Conservation (phyloP, 2,113 vertebrate species). For the Nesogale talazaci region DNA sequence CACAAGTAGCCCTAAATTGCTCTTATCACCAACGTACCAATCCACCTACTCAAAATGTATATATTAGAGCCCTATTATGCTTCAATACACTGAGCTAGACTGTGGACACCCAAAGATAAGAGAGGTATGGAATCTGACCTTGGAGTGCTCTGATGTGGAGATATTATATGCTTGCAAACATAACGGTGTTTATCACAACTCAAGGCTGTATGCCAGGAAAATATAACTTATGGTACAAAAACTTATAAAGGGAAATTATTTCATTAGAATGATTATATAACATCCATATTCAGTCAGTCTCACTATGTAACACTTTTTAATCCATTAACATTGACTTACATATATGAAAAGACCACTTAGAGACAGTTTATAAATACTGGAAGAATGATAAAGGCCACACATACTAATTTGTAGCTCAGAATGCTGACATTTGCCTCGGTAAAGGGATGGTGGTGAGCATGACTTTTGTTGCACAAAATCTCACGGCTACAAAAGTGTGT, state of each 20-base stretch:
- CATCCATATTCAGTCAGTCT: slow-evolving; percentile 37
- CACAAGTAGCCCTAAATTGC: background rate
- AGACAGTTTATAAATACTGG: slow-evolving; percentile 63
- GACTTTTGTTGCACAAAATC: background rate
- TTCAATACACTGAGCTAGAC: background rate
- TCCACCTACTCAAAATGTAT: background rate
- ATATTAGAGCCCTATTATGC: background rate
- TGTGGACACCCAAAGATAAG: background rate
- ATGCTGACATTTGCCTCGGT: slow-evolving; percentile 22
- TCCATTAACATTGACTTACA: slow-evolving; percentile 68
- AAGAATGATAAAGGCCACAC: slow-evolving; percentile 3
- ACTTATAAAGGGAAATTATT: slow-evolving; percentile 52
- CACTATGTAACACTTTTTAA: slow-evolving; percentile 53
- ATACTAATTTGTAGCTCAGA: slow-evolving; percentile 38
- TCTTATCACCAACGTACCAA: background rate
- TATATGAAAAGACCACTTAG: slow-evolving; percentile 69
- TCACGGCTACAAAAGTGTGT: background rate
- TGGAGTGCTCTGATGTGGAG: background rate
- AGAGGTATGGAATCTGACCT: background rate
- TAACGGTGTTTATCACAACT: background rate
- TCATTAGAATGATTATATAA: slow-evolving; percentile 43
- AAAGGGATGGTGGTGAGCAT: background rate
- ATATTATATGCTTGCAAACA: background rate
- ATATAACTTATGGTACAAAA: background rate
- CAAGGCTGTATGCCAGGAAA: slow-evolving; percentile 10